Percentiles rank a stretch among this genome's conserved stretches.
phyloP scores from a whole-genome alignment of 2,888 invertebrate genomes.

The Punctoribates punctum region DNA sequence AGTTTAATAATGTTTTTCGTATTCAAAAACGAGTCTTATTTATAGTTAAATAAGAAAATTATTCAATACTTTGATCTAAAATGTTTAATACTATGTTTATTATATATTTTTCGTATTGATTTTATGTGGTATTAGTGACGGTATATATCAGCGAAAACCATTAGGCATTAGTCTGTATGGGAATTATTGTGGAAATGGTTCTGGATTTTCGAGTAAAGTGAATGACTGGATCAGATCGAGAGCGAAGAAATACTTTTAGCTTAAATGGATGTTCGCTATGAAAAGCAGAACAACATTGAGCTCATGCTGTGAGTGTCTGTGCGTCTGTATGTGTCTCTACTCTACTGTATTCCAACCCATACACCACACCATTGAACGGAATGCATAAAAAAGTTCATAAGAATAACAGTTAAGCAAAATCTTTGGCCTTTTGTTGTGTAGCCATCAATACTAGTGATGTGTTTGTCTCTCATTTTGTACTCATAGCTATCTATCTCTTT shows the following conservation, averaged over 20 bases:
- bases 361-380: background rate
- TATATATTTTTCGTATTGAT: conserved; percentile 7
- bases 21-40: background rate
- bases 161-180: conserved; percentile 4
- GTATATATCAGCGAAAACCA: background rate
- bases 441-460: background rate
- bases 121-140: background rate
- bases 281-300: conserved; percentile 6
- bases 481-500: conserved; percentile 20
- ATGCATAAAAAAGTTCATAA: background rate
- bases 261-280: conserved; percentile 11
- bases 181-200: conserved; percentile 15
- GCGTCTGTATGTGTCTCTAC: background rate
- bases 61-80: background rate
- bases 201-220: background rate
- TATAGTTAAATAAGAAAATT: conserved; percentile 16
- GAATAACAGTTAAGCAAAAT: conserved; percentile 13
- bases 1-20: background rate
- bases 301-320: conserved; percentile 2
- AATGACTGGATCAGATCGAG: background rate
- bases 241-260: background rate
- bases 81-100: background rate
- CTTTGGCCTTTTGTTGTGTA: background rate
- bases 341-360: background rate
- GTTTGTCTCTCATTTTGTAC: conserved; percentile 8